A percentile compares a stretch with the other conserved stretches of the same genome.
phyloP scores from a whole-genome alignment of 2,113 vertebrate species.

The Brevimyrus niger region DNA sequence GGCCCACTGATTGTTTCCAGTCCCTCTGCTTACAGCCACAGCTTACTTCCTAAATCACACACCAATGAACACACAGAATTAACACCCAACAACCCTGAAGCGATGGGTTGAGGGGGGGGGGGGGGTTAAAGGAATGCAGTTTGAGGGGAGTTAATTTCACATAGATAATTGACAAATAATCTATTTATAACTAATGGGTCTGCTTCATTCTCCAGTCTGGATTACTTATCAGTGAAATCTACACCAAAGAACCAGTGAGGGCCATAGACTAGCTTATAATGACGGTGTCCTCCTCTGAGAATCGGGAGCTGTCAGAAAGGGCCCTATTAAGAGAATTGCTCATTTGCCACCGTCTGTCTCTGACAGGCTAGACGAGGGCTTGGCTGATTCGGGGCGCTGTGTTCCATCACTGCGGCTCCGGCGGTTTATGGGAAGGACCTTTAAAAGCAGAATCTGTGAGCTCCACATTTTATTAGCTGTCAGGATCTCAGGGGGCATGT shows the following conservation, averaged over 20 bases:
- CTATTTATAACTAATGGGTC: not conserved
- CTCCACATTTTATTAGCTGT: conserved; percentile 1
- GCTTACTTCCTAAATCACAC: not conserved
- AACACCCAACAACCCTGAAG: not conserved
- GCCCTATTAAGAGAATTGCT: not conserved
- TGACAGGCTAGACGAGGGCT: not conserved
- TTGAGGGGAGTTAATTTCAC: not conserved
- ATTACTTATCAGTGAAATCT: not conserved
- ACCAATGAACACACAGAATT: not conserved
- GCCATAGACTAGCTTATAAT: not conserved
- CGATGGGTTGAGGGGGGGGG: no score
- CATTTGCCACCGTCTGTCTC: not conserved
- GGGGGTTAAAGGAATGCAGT: not conserved
- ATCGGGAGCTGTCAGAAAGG: not conserved
- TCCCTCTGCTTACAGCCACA: not conserved
- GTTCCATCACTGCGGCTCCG: not conserved
- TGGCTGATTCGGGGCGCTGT: not conserved
- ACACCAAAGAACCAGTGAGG: not conserved
- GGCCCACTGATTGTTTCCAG: not conserved
- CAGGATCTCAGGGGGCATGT: not conserved
- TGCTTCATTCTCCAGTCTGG: not conserved
- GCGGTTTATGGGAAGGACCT: not conserved
- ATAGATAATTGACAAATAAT: not conserved
- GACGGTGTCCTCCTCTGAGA: not conserved
- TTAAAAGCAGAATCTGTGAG: not conserved